These are phyloP conservation scores for Pipistrellus kuhlii DNA, from an alignment of 2,797 vertebrate genomes.

Conservation along the genomic window DNA sequence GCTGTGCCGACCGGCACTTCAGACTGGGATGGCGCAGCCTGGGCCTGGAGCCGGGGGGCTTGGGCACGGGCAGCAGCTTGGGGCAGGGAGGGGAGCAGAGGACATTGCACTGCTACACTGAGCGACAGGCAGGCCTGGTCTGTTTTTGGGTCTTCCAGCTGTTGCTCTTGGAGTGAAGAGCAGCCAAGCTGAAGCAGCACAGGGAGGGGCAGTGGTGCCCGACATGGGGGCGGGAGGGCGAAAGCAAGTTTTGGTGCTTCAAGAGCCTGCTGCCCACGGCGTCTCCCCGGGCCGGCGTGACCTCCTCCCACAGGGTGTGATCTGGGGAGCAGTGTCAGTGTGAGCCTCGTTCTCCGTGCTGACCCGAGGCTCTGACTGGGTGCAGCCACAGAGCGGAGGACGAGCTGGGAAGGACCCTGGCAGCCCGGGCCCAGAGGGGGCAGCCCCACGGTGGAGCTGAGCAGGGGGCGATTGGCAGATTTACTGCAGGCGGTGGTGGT, in stretches of 20 bases:
- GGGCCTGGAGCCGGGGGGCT: not conserved
- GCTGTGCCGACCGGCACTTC: not conserved
- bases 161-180: not conserved
- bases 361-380: not conserved
- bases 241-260: not conserved
- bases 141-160: not conserved
- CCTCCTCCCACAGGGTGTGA: fast-evolving
- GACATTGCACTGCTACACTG: fast-evolving
- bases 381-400: not conserved
- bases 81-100: not conserved
- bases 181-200: not conserved
- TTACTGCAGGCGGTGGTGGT: not conserved
- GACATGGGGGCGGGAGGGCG: not conserved
- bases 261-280: not conserved
- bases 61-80: not conserved
- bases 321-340: not conserved
- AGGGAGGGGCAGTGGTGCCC: not conserved
- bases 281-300: not conserved
- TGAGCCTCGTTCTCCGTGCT: not conserved
- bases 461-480: fast-evolving
- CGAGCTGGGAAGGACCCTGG: not conserved
- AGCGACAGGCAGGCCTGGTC: not conserved
- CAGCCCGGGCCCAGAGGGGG: not conserved
- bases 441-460: not conserved
- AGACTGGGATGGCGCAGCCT: not conserved